Evolutionary conservation across 2,888 invertebrate species (phyloP), one percentile per base, ranked within the genome.

Genomic region (Rhagium mordax): DNA sequence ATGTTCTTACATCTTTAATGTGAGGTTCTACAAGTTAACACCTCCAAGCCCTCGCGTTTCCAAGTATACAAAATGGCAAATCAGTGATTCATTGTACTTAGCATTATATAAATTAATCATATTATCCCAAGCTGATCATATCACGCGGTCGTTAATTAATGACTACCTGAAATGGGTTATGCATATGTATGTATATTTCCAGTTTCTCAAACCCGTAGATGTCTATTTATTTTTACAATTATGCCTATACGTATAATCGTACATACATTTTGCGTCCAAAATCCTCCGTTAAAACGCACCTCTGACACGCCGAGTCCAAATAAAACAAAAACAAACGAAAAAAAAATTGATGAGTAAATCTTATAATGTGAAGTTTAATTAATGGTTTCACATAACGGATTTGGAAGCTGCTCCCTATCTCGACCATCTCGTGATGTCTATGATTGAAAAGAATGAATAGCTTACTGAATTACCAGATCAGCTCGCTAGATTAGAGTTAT

Each of bases 371-470:
- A 33, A 53, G 29, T 65, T 65, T 65, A 65, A 65, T 65, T 65
- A 65, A 29, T 51, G 65, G 65, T 65, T 65, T 65, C 65, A 53
- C 20, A 65, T 65, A 65, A 65, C 65, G 65, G 65, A 65, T 33
- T 65, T 65, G 65, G 65, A 53, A 65, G 65, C 65, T 33, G 53
- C 53, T 53, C 20, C 53, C 65, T 65, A 65, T 65, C 65, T 53
- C 29, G 21, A 33, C 33, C 49, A 65, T 65, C 65, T 65, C 64
- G 15, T 16, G 33, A 33, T 18, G 53, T 20, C 65, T 29, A 41
- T 65, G 65, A 65, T 65, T 65, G 65, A 65, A 65, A 65, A 65
- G 65, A 33, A 65, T 51, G 65, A 65, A 53, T 65, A 53, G 65
- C 53, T 65, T 65, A 65, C 65, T 53, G 65, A 53, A 65, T 65